Conservation (phyloP, 2,113 vertebrate genomes). For the Dinomys branickii region DNA sequence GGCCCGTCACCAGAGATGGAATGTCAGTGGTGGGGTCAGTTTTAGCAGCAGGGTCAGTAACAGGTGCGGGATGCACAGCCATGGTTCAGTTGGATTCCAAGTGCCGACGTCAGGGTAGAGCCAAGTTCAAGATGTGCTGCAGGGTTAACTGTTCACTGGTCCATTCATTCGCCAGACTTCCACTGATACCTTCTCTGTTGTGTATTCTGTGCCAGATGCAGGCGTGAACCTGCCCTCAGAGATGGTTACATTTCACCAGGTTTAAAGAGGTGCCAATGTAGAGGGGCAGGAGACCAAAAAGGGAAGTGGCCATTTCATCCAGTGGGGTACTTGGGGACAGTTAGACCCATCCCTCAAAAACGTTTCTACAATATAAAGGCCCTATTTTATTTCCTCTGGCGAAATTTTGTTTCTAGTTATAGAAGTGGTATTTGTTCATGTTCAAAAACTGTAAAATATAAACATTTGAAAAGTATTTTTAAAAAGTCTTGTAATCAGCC, state of each 20-base stretch:
- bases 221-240: not conserved
- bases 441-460: conserved; percentile 27
- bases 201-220: not conserved
- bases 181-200: not conserved
- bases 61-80: not conserved
- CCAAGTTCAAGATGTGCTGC: conserved; percentile 21
- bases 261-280: not conserved
- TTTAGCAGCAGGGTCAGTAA: conserved; percentile 30
- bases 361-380: not conserved
- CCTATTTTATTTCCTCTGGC: conserved; percentile 17
- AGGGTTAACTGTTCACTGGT: not conserved
- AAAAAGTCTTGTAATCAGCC: not conserved
- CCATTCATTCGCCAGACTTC: not conserved
- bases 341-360: not conserved
- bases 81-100: conserved; percentile 11
- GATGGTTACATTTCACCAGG: conserved; percentile 18
- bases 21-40: not conserved
- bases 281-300: not conserved
- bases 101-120: not conserved
- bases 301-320: not conserved
- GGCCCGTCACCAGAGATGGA: not conserved
- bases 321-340: not conserved
- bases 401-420: conserved; percentile 46
- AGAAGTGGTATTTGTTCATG: conserved; percentile 21
- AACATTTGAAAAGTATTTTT: conserved; percentile 35